Evolutionary conservation across 2,113 vertebrate genomes (phyloP).

Genomic region (Phoxinus phoxinus): DNA sequence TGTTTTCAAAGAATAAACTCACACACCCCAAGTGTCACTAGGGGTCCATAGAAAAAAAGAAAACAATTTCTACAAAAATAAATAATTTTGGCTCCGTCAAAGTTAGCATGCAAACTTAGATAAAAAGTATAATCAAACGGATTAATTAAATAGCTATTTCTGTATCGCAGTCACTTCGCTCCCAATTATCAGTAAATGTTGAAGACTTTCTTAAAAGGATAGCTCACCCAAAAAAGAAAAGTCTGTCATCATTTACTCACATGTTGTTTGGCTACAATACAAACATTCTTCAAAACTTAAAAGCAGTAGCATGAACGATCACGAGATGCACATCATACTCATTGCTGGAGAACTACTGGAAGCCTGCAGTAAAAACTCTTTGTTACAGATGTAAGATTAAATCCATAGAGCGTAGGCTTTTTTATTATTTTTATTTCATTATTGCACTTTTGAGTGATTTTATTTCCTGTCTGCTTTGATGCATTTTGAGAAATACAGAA

Average conservation of each 20-base stretch:
- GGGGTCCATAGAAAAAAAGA: not conserved
- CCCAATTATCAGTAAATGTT: too few relatives aligned
- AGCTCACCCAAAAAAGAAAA: too few relatives aligned
- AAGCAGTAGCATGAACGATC: not conserved
- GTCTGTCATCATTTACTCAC: too few relatives aligned
- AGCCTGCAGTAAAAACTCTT: not conserved
- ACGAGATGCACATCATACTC: not conserved
- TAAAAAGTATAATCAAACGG: too few relatives aligned
- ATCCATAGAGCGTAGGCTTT: not conserved
- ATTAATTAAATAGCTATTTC: too few relatives aligned
- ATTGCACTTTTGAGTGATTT: not conserved
- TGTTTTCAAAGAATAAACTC: not conserved
- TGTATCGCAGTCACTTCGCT: too few relatives aligned
- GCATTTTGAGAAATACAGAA: not conserved
- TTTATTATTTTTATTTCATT: not conserved
- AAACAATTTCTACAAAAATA: not conserved
- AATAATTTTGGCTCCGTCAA: not conserved
- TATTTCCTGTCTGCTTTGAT: not conserved
- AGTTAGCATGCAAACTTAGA: not conserved
- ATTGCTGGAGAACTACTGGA: not conserved
- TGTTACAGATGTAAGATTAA: not conserved
- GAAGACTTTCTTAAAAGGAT: too few relatives aligned
- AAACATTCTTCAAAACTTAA: too few relatives aligned
- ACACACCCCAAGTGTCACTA: not conserved
- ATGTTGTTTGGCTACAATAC: too few relatives aligned